These are phyloP conservation scores for Mya arenaria DNA, from an alignment of 1,140 invertebrate genomes.

Conservation along the genomic window DNA sequence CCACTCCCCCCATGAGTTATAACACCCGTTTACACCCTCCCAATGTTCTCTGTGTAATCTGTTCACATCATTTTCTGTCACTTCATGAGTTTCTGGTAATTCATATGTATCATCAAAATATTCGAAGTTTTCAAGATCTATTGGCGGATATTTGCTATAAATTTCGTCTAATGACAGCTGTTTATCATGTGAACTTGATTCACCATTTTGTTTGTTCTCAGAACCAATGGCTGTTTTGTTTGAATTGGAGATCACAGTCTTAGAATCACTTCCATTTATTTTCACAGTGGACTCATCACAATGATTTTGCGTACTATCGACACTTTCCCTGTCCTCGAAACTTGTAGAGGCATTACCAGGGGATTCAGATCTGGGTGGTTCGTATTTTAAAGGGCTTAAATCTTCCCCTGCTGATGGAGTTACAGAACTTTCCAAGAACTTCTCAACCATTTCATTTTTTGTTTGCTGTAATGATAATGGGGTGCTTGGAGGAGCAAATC, in stretches of 20 bases:
- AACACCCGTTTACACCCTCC: slow-evolving; percentile 86
- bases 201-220: background rate
- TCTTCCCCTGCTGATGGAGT: slow-evolving; percentile 67
- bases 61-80: slow-evolving; percentile 80
- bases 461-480: slow-evolving; percentile 78
- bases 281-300: background rate
- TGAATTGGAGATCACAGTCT: background rate
- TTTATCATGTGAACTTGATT: slow-evolving; percentile 39
- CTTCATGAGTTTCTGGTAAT: slow-evolving; percentile 62
- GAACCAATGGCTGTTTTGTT: background rate
- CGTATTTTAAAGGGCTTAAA: slow-evolving; percentile 71
- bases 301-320: background rate
- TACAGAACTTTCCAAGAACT: slow-evolving; percentile 82
- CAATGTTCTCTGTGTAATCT: slow-evolving; percentile 81
- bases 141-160: slow-evolving; percentile 83
- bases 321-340: slow-evolving; percentile 50
- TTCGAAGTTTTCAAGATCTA: slow-evolving; percentile 84
- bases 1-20: slow-evolving; percentile 85
- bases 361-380: slow-evolving; percentile 62
- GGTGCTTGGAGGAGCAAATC: slow-evolving; percentile 57
- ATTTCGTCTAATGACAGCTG: slow-evolving; percentile 69
- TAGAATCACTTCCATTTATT: slow-evolving; percentile 2
- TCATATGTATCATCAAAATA: slow-evolving; percentile 75
- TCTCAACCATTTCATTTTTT: slow-evolving; percentile 84
- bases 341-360: slow-evolving; percentile 53